Evolutionary conservation across 2,888 invertebrate species (phyloP), one percentile per base, ranked within the genome.

Genomic region (Ornithoptera alexandrae): DNA sequence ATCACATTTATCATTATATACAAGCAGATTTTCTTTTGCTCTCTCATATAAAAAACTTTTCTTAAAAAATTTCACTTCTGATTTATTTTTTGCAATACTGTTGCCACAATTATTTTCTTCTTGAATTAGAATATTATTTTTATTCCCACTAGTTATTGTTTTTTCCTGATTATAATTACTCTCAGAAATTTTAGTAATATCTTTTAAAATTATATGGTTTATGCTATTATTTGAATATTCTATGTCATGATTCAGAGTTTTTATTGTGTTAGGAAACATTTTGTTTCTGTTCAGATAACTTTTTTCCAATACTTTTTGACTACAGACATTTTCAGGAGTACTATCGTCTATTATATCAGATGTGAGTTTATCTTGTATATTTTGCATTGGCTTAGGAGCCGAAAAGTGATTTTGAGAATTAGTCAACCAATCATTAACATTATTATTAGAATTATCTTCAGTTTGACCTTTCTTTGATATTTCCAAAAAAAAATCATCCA

Each of bases 331-430:
- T 36, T 36, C 17, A 46, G 65, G 57, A 36, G 65, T 69, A 62
- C 4, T 46, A 30, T 56, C 39, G 15, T 42, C 53, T 30, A 56
- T 36, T 30, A 61, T 57, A 56, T 57, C n/a, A 10, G 46, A 60
- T 5, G 57, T 42, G 4, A 61, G 22, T 56, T 64, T 67, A 57
- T 70, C 24, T 42, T 70, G 76, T 20, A 76, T 56, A 39, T 82
- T 83, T 76, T 83, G 84, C 46, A 82, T 77, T n/a, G 81, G 82
- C 50, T 75, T 71, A 56, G 64, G 61, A 64, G 81, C 87, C 65
- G 90, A 90, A 78, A 92, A 91, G 63, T 89, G 85, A 72, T 92
- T 92, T 77, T 90, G 84, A 39, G 90, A 90, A 74, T 82, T 88
- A 57, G 83, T 80, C 68, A 92, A 77, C 92, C 91, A 91, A 62